Evolutionary conservation across 37 sponge, comb jelly and placozoan genomes (phyloP).

Genomic region (Aplysina aerophoba): DNA sequence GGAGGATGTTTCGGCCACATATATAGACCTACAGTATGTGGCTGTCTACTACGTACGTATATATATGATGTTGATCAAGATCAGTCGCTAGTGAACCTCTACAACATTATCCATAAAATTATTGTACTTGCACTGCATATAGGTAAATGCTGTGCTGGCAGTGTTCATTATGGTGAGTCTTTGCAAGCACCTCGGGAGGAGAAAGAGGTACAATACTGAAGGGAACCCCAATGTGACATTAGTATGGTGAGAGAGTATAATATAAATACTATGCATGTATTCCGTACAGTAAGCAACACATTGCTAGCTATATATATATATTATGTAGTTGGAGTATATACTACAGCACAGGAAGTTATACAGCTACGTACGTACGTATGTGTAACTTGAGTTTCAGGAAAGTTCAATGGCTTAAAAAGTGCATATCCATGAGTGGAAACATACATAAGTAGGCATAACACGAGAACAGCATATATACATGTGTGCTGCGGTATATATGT

Average conservation of each 20-base stretch:
- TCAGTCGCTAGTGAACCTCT: too few species aligned
- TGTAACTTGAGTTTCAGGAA: too few species aligned
- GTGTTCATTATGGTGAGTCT: slow-evolving; percentile 22
- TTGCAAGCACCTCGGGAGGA: not conserved
- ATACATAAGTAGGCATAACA: too few species aligned
- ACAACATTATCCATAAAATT: not conserved
- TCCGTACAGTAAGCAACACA: too few species aligned
- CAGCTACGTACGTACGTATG: not conserved
- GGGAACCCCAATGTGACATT: not conserved
- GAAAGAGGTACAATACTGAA: not conserved
- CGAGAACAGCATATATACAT: too few species aligned
- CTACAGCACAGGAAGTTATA: not conserved
- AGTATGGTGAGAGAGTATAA: not conserved
- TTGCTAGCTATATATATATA: not conserved
- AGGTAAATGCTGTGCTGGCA: slow-evolving; percentile 16
- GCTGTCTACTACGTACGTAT: too few species aligned
- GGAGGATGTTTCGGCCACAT: too few species aligned
- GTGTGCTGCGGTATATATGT: too few species aligned
- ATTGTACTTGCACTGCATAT: not conserved
- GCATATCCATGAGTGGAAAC: too few species aligned
- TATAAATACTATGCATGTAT: not conserved
- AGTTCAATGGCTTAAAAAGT: too few species aligned
- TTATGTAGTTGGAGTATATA: not conserved
- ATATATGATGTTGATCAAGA: too few species aligned
- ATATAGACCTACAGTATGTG: too few species aligned